These are phyloP conservation scores for Drosophila santomea DNA, from an alignment of 1,140 invertebrate genomes.

Conservation along the genomic window DNA sequence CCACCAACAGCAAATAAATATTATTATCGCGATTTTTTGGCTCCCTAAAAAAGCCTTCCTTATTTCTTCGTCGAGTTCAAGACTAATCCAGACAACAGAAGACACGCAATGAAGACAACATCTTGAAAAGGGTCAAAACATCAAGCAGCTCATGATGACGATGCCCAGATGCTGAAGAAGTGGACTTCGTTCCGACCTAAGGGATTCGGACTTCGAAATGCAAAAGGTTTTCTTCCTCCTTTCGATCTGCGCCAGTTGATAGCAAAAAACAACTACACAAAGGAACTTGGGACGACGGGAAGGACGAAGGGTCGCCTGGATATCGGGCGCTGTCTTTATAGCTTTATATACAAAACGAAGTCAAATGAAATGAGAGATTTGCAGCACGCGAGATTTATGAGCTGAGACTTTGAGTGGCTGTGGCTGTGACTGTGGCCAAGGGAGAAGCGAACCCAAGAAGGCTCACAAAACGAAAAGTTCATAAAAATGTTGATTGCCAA, in stretches of 20 bases:
- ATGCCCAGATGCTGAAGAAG: constrained; percentile 6
- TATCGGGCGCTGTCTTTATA: constrained; percentile 50
- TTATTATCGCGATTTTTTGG: constrained; percentile 71
- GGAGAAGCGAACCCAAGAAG: constrained; percentile 10
- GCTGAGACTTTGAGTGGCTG: constrained; percentile 58
- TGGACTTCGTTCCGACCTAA: constrained; percentile 26
- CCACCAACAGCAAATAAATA: constrained; percentile 69
- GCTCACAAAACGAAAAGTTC: constrained; percentile 33
- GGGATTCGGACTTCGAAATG: constrained; percentile 58
- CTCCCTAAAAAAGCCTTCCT: constrained; percentile 54
- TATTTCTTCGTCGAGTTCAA: constrained; percentile 46
- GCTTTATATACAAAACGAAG: constrained; percentile 63
- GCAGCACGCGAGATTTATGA: constrained; percentile 78
- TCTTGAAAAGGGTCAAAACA: constrained; percentile 82
- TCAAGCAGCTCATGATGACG: constrained; percentile 56
- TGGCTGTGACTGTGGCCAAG: constrained; percentile 1
- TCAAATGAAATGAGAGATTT: constrained; percentile 71
- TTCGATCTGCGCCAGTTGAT: constrained; percentile 70
- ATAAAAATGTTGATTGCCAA: constrained; percentile 50
- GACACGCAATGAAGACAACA: constrained; percentile 81
- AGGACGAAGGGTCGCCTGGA: not conserved
- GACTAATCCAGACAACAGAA: constrained; percentile 44
- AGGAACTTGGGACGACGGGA: constrained; percentile 3
- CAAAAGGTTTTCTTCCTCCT: constrained; percentile 55
- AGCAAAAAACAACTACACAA: constrained; percentile 37